Base-by-base conservation (phyloP, 2,797 vertebrate genomes). In the Paratrypauchen microcephalus region DNA sequence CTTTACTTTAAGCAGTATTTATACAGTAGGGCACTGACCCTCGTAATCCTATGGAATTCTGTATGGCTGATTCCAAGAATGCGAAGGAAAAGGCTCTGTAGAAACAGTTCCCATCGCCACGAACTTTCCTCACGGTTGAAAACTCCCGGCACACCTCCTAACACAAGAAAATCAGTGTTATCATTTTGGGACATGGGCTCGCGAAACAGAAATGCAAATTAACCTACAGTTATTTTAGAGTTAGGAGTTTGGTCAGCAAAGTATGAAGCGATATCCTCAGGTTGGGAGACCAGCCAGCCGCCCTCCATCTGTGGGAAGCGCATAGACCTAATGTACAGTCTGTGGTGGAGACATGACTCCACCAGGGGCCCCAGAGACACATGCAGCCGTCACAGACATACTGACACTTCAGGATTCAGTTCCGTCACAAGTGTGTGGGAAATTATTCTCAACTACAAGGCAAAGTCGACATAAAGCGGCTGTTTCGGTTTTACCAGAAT, bases 101-200 rank as follows among this genome's bases (percentile, higher is more conserved):
- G 89, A 96, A 96, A 76, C 95, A 96, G 82, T 96, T 96, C 1
- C 95, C 95, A 63, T 96, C 95, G 2, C 95, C 95, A 28, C 89
- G 84, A 24, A 94, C 93, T 83, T 91, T 93, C 41, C 95, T 93
- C 73, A 95, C 91, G 0, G 83, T 91, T 2, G 81, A 84, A 81
- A 95, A 96, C 73, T 90, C 89, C 59, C 84, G 77, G 85, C 86
- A 90, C 62, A 95, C 81, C 57, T 95, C 94, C 95, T 96, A 21
- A 72, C n/a, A 72, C 79, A 82, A n/a, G 52, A 79, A 80, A 73
- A 0, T 47, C 32, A 5, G 12, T 32, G 15, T 12, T 11, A 41
- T 23, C 2, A 4, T 9, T 1, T 0, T 24, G 9, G 2, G 13
- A 18, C 41, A 1, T 8, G 6, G 7, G 21, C 18, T 1, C 62